A percentile compares a stretch with the other conserved stretches of the same genome.
phyloP scores from a whole-genome alignment of 2,113 vertebrate genomes.

The Pionites leucogaster region DNA sequence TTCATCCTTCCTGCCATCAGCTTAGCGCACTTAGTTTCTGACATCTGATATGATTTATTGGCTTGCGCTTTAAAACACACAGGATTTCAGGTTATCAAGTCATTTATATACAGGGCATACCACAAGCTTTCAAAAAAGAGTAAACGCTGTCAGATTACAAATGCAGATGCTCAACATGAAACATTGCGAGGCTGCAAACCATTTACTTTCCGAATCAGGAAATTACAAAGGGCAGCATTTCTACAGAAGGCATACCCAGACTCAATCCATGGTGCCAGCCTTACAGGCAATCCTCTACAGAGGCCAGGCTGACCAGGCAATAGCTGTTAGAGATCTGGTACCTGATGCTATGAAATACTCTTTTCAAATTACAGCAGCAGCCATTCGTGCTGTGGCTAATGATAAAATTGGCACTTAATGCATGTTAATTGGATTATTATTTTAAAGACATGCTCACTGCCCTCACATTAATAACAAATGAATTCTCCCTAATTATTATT shows the following conservation, averaged over 20 bases:
- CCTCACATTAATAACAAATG: constrained; percentile 33
- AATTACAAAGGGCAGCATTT: neutral
- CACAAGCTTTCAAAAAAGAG: neutral
- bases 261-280: neutral
- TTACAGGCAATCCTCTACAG: neutral
- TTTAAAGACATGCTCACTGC: constrained; percentile 32
- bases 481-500: constrained; percentile 38
- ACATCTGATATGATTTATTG: neutral
- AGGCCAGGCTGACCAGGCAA: neutral
- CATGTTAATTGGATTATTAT: constrained; percentile 58
- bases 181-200: neutral
- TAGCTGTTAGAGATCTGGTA: neutral
- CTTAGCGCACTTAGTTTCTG: neutral
- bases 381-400: neutral
- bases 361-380: neutral
- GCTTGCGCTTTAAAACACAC: neutral
- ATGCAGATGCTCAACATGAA: neutral
- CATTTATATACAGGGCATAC: neutral
- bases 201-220: rapidly evolving
- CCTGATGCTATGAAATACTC: neutral
- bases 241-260: neutral
- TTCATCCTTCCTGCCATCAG: neutral
- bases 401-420: neutral
- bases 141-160: neutral
- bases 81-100: neutral